Base-by-base conservation (phyloP, 1,140 invertebrate genomes). In the Linepithema humile region DNA sequence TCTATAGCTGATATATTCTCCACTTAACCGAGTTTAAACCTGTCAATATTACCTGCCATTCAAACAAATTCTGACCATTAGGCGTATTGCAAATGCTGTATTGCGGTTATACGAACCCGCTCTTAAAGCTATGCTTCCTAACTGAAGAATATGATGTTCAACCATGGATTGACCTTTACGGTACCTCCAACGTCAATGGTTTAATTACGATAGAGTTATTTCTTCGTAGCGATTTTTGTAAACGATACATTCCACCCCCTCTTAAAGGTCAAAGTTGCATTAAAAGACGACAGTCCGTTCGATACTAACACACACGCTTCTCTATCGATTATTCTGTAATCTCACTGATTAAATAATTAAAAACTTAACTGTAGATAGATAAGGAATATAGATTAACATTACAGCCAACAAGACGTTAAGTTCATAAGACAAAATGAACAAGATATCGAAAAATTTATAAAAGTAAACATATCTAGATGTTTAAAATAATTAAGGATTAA, bases 91-190 rank as follows among this genome's bases (percentile, higher is more conserved):
- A 86, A 87, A 69, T 65, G 78, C 82, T 83, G 65, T 50, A 59
- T 43, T 80, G 84, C 83, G 75, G 75, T 80, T 73, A 65, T 35
- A 78, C 48, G 60, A 77, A 53, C 83, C 65, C 32, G 59, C 53
- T 74, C 53, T 48, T 77, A 45, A 83, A 69, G 72, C 64, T 53
- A 50, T 62, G 72, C 73, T 72, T 45, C 43, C 65, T 62, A 35
- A 40, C 43, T 55, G 73, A 48, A 60, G 50, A 67, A 84, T 78
- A 87, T 62, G 74, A 88, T 75, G 65, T 75, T 77, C 69, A 69
- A 80, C 59, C 82, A 73, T 73, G 88, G 90, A 92, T 92, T 93
- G 92, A 93, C 92, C 92, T 90, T 93, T 93, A 91, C 91, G 91
- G 89, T 93, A 92, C 89, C 89, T 88, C 85, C 89, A 91, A 91